Conservation (phyloP, 2,888 invertebrate genomes). For the Tinea semifulvella region DNA sequence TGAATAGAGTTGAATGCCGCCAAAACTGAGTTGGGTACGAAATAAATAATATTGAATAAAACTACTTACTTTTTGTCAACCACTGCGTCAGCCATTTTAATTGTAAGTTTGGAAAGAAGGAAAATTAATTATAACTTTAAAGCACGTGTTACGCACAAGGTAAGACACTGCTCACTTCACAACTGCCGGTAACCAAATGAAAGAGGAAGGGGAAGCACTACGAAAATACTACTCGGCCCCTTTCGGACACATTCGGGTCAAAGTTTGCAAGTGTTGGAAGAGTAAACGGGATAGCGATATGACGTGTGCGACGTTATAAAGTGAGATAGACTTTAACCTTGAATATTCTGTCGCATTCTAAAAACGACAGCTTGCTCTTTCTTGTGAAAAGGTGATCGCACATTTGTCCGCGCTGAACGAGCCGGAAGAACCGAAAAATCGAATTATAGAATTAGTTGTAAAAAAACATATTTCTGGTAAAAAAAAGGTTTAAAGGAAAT, state of each 20-base stretch:
- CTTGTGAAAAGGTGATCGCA: too few relatives aligned
- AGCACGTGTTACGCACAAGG: slow-evolving; percentile 55
- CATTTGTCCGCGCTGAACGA: too few relatives aligned
- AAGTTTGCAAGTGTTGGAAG: neutral
- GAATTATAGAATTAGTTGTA: too few relatives aligned
- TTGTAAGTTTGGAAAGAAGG: slow-evolving; percentile 24
- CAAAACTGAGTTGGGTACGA: slow-evolving; percentile 36
- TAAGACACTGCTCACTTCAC: slow-evolving; percentile 56
- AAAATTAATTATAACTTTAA: slow-evolving; percentile 31
- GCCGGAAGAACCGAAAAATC: too few relatives aligned
- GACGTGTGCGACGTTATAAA: slow-evolving; percentile 21
- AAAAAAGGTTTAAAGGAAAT: too few relatives aligned
- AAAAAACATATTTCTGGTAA: too few relatives aligned
- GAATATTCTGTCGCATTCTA: slow-evolving; percentile 1
- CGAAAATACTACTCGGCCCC: slow-evolving; percentile 5
- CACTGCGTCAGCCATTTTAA: slow-evolving; percentile 75
- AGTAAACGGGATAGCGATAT: neutral
- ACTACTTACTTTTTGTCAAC: slow-evolving; percentile 73
- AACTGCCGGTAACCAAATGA: slow-evolving; percentile 62
- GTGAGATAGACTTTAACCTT: slow-evolving; percentile 25
- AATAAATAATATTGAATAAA: slow-evolving; percentile 24
- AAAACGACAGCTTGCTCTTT: slow-evolving; percentile 30
- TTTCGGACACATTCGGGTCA: slow-evolving; percentile 36
- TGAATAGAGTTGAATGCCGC: slow-evolving; percentile 61
- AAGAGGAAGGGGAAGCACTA: slow-evolving; percentile 43